Conservation (phyloP, 1,140 invertebrate species). For the Brevipalpus yothersi region DNA sequence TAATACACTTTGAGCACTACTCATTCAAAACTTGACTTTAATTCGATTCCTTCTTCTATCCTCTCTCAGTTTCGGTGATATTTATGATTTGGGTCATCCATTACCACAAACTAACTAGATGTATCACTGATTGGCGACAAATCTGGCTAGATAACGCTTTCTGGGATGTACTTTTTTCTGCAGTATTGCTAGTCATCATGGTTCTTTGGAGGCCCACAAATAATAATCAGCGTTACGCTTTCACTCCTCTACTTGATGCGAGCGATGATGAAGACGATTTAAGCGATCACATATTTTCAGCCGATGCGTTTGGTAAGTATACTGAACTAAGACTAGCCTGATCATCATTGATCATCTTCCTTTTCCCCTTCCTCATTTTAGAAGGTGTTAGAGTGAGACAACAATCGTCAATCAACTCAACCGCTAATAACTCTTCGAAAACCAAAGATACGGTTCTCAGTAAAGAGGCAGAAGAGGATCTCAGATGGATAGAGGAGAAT, state of each 20-base stretch:
- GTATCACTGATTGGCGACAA: slow-evolving; percentile 59
- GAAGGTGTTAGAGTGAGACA: slow-evolving; percentile 42
- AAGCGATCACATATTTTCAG: neutral
- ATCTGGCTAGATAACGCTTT: slow-evolving; percentile 77
- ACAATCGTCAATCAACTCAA: slow-evolving; percentile 10
- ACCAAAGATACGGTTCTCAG: slow-evolving; percentile 12
- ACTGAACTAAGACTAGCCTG: neutral
- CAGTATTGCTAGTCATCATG: slow-evolving; percentile 70
- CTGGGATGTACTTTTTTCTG: slow-evolving; percentile 74
- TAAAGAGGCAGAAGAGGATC: slow-evolving; percentile 38
- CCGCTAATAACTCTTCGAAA: neutral
- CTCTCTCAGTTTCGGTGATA: slow-evolving; percentile 38
- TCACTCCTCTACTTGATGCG: slow-evolving; percentile 64
- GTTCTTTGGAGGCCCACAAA: slow-evolving; percentile 76
- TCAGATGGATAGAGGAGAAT: slow-evolving; percentile 77
- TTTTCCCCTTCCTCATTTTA: slow-evolving; percentile 11
- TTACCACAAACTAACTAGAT: slow-evolving; percentile 34
- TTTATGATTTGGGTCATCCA: slow-evolving; percentile 80
- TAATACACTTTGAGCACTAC: slow-evolving; percentile 12
- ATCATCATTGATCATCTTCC: slow-evolving; percentile 4
- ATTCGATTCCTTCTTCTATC: slow-evolving; percentile 4
- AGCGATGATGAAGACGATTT: slow-evolving; percentile 41
- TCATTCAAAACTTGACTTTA: slow-evolving; percentile 1
- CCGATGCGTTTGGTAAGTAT: slow-evolving; percentile 43
- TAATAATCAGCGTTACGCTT: slow-evolving; percentile 84